Base-by-base conservation (phyloP, 2,113 vertebrate species). In the Acanthochromis polyacanthus region DNA sequence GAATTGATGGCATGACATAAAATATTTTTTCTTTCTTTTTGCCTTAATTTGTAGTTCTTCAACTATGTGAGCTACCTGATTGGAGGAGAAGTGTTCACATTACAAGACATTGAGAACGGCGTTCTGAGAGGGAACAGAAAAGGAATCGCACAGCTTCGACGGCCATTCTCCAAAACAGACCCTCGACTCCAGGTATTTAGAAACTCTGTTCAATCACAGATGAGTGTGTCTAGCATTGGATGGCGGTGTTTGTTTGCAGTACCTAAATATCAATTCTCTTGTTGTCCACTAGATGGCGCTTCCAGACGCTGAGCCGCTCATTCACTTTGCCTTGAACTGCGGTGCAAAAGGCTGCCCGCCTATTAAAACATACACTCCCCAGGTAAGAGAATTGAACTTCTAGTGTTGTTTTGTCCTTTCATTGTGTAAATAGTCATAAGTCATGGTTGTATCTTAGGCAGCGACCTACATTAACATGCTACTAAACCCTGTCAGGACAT, bases 51-150 rank as follows among this genome's bases (percentile, higher is more conserved):
- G 5, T 58, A 96, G 95, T 96, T 95, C 84, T 95, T 95, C 70
- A 96, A 95, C 86, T 95, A 94, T 53, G 95, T 95, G 80, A 96
- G 95, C 83, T 96, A 95, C 90, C 85, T 95, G 80, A 96, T 96
- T 83, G 95, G 95, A 69, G 95, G 95, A 50, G 94, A 95, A 59
- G 92, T 95, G 45, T 96, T 93, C 88, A 95, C 95, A 0, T 76
- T 95, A 61, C 95, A 95, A 90, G 95, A 95, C 78, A 95, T 96
- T 46, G 95, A 95, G 86, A 95, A 96, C 20, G 95, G 95, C 0
- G 90, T 96, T 14, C 89, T 95, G 50, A 89, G 95, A 61, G 95
- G 94, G 28, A 96, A 96, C 92, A 92, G 92, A 68, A 96, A 94
- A 82, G 95, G 95, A 3, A 28, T 93, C 0, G 93, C 93, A 23